Conservation (phyloP, 2,113 vertebrate species). For the Otus sunia region DNA sequence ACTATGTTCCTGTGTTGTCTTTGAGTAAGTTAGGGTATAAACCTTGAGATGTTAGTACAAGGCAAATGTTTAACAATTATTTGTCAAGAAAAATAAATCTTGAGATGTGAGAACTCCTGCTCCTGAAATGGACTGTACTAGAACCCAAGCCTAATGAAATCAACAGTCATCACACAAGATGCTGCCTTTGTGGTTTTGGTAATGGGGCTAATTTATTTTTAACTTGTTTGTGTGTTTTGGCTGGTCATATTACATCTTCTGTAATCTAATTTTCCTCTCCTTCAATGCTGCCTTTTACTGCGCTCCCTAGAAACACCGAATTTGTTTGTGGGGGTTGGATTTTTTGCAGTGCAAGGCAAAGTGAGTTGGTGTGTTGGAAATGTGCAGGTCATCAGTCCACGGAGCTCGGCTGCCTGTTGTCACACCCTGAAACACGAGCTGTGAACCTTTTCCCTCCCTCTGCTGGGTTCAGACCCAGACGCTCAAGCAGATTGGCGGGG, state of each 20-base stretch:
- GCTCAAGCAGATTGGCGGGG: not conserved
- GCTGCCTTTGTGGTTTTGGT: slow-evolving; percentile 53
- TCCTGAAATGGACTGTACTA: not conserved
- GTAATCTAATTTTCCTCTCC: slow-evolving; percentile 46
- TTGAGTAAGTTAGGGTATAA: not conserved
- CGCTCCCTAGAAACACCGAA: not conserved
- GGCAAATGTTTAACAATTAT: not conserved
- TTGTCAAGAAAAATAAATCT: slow-evolving; percentile 16
- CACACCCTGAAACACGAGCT: too few relatives aligned
- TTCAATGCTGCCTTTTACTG: not conserved
- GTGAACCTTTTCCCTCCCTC: not conserved
- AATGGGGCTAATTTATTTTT: slow-evolving; percentile 40
- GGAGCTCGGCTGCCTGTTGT: accelerated
- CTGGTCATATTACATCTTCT: slow-evolving; percentile 23
- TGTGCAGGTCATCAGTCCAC: accelerated
- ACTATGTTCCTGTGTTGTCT: not conserved
- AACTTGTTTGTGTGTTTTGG: slow-evolving; percentile 56
- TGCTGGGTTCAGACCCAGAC: not conserved
- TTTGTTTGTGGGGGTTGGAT: not conserved
- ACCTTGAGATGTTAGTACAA: not conserved
- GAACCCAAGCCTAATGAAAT: not conserved
- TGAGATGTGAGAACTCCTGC: not conserved
- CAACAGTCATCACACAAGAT: not conserved
- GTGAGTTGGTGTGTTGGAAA: not conserved
- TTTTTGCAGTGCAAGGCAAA: not conserved